Evolutionary conservation across 2,113 vertebrate species (phyloP), one percentile per base, ranked within the genome.

Genomic region (Xiphophorus hellerii): DNA sequence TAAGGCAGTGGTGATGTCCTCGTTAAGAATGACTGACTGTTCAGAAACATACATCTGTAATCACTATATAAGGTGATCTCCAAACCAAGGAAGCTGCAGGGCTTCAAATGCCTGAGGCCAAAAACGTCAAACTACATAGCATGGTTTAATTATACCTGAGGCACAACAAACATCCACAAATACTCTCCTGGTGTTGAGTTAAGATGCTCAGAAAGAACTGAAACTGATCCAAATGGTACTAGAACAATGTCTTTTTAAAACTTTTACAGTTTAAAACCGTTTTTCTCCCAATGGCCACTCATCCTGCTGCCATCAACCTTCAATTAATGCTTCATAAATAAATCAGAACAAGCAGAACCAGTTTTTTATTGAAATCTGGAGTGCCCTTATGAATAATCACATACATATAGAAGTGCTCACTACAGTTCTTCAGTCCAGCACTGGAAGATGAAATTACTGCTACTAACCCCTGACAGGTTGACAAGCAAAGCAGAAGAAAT

Each of bases 11-110:
- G 85, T 78, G 81, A 76, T 75, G 66, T 77, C 75, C 70, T 88
- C 88, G 89, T 91, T 92, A 89, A 91, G 84, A 89, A 92, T 91
- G 91, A 91, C 90, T 92, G 76, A 77, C 84, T 88, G 84, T 87
- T 88, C 86, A 93, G 91, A 93, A 91, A 88, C 67, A 85, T 25
- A 69, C 84, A 20, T 4, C 80, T 84, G 67, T 74, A 88, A 88
- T 89, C 80, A 77, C 77, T 86, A 90, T 90, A 90, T 88, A 70
- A 67, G 76, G 66, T 65, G 69, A 88, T 83, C 87, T 62, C 73
- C 77, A 86, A 84, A 88, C 86, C 81, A 61, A 60, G 65, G 69
- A 79, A 42, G 54, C 88, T 82, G 58, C 54, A 4, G 84, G 85
- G 77, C 78, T 87, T 90, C 81, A 58, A 74, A 37, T 7, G 70